Base-by-base conservation (phyloP, 2,797 vertebrate species). In the Scarus forsteni region DNA sequence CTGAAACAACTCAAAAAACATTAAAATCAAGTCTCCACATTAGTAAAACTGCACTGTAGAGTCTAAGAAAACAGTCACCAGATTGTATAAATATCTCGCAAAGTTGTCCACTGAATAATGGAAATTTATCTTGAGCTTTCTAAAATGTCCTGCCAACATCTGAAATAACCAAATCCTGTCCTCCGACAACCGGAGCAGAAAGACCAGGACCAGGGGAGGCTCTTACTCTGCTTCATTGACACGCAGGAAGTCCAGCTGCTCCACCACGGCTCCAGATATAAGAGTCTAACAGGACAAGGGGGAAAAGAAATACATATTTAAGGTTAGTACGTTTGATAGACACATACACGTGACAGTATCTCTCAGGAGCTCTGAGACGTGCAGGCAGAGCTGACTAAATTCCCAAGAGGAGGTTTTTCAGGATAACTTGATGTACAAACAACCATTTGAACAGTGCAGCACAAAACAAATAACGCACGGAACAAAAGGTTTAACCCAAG, bases 181-280 rank as follows among this genome's bases (percentile, higher is more conserved):
- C 27, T 27, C 27, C 4, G 27, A 27, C 27, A 27, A 27, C 27
- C 27, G 27, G 27, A 27, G 27, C 27, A 27, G 27, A 27, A 27
- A 27, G 27, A 27, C 27, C 27, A 27, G 27, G 27, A 27, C 27
- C 27, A 27, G 27, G 27, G 27, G 19, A 45, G 16, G 15, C 7
- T 75, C 96, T 95, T 94, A 99, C 98, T 97, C 97, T 14, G 95
- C 89, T 74, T 98, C 97, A 72, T 96, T 94, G 85, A 99, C 95
- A 46, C 96, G 96, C 36, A 99, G 92, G 84, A 99, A 99, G 90
- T 99, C 98, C 87, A 99, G 84, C 77, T 99, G 98, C 83, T 99
- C 98, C 75, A 99, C 96, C 52, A 97, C 93, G 0, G 97, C 98
- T 89, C 97, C 97, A 51, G 98, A 98, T 90, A 99, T 96, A 84